These are phyloP conservation scores for Sebastes oblongus DNA, from an alignment of 2,797 vertebrate genomes.

Conservation along the genomic window DNA sequence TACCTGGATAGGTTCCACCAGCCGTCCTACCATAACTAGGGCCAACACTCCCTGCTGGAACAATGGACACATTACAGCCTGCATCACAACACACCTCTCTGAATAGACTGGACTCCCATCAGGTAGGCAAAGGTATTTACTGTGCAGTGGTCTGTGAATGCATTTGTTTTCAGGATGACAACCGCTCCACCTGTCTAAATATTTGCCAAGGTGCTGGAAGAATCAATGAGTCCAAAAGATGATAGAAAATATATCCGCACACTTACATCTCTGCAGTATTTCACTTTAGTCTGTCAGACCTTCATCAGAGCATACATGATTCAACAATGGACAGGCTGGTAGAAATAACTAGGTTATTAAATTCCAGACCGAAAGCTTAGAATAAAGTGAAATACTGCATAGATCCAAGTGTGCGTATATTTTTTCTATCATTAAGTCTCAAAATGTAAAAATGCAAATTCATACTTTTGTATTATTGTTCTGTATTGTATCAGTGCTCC, in stretches of 20 bases:
- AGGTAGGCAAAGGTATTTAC: not conserved
- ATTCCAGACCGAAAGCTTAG: too few relatives aligned
- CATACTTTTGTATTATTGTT: not conserved
- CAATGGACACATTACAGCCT: constrained; percentile 38
- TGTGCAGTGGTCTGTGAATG: not conserved
- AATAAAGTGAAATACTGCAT: too few relatives aligned
- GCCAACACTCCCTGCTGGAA: constrained; percentile 67
- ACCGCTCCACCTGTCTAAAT: too few relatives aligned
- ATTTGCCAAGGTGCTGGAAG: too few relatives aligned
- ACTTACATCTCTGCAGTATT: too few relatives aligned
- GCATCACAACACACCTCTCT: not conserved
- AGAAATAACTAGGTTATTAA: too few relatives aligned
- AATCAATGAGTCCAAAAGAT: too few relatives aligned
- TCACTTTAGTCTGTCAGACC: too few relatives aligned
- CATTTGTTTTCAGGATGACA: not conserved
- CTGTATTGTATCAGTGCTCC: not conserved
- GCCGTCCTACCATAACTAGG: constrained; percentile 64
- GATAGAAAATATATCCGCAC: too few relatives aligned
- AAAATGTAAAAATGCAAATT: not conserved
- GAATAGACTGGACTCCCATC: not conserved
- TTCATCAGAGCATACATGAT: too few relatives aligned
- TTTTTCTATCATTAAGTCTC: not conserved
- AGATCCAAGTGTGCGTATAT: too few relatives aligned
- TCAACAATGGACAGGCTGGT: too few relatives aligned
- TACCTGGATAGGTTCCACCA: constrained; percentile 75